Evolutionary conservation across 64 coral and sea anemone genomes (phyloP).

Genomic region (Actinia tenebrosa): DNA sequence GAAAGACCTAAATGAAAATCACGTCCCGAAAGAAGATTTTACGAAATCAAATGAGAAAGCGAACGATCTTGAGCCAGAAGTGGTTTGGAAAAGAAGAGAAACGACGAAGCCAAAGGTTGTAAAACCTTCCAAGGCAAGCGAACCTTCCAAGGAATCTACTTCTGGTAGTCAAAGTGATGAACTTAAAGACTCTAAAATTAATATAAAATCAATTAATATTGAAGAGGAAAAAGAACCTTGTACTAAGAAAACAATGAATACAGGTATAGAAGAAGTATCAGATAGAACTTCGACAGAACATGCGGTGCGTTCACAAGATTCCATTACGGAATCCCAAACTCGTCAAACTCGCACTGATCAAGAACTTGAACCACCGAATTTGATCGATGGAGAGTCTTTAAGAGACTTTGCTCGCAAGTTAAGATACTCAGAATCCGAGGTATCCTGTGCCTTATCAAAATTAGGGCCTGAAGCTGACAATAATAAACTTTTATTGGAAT

Average conservation of each 20-base stretch:
- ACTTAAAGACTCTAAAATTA: background rate
- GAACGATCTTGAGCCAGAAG: background rate
- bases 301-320: background rate
- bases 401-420: slow-evolving; percentile 75
- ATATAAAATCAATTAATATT: background rate
- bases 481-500: slow-evolving; percentile 65
- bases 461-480: slow-evolving; percentile 71
- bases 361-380: background rate
- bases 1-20: slow-evolving; percentile 4
- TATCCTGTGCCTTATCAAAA: slow-evolving; percentile 60
- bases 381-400: slow-evolving; percentile 24
- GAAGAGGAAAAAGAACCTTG: background rate
- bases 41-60: background rate
- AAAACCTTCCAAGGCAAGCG: background rate
- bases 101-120: background rate
- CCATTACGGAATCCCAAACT: slow-evolving; percentile 1
- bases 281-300: background rate
- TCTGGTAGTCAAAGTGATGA: background rate
- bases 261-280: background rate
- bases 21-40: background rate
- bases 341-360: background rate
- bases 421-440: slow-evolving; percentile 52
- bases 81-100: slow-evolving; percentile 9
- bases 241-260: background rate
- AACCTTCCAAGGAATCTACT: slow-evolving; percentile 1